Conservation (phyloP, 1,140 invertebrate genomes). For the Teleogryllus occipitalis region DNA sequence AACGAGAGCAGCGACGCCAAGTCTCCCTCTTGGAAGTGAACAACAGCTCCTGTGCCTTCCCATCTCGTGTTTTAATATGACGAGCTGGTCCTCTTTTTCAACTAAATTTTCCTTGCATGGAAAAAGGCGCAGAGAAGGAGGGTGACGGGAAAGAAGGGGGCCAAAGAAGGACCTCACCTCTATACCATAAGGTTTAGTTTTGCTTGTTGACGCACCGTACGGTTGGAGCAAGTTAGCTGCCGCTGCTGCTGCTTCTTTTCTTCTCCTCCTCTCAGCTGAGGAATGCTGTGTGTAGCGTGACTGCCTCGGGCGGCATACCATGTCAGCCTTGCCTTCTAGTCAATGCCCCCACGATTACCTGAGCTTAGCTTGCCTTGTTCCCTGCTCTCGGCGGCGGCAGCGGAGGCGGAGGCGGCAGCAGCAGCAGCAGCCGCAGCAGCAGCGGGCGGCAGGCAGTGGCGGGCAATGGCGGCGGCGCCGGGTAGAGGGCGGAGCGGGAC, state of each 20-base stretch:
- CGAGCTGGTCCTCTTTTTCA: too few species aligned
- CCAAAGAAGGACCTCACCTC: neutral
- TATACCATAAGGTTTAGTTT: neutral
- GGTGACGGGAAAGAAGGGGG: neutral
- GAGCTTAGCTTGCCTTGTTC: slow-evolving; percentile 3
- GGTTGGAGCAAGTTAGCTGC: neutral
- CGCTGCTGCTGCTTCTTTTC: neutral
- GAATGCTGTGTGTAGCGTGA: slow-evolving; percentile 3
- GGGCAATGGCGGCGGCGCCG: too few species aligned
- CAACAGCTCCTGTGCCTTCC: too few species aligned
- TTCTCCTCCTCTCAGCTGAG: slow-evolving; percentile 3
- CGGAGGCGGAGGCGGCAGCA: too few species aligned
- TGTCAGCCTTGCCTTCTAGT: neutral
- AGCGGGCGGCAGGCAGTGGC: neutral
- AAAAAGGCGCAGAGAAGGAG: neutral
- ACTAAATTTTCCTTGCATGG: too few species aligned
- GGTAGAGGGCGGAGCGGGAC: neutral
- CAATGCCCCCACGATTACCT: slow-evolving; percentile 3
- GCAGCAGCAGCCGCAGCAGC: neutral
- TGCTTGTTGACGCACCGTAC: neutral
- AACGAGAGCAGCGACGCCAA: too few species aligned
- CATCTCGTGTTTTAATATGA: too few species aligned
- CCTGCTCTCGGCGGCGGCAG: neutral
- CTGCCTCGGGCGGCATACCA: neutral
- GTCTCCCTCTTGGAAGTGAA: too few species aligned